phyloP scores from a whole-genome alignment of 2,888 invertebrate species.

The Cataglyphis livida region DNA sequence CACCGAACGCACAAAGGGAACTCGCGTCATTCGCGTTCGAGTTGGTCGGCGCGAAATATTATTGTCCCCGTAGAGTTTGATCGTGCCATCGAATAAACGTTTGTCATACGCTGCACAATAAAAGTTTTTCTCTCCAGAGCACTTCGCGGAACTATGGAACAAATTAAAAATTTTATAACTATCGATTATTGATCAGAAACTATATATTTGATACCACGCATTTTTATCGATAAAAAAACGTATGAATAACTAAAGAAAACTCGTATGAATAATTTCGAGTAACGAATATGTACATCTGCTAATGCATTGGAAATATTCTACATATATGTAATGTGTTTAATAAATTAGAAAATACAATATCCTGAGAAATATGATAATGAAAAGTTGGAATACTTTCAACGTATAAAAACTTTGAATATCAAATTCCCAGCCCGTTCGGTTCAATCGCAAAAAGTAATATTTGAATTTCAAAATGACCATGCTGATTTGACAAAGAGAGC shows the following conservation, averaged over 20 bases:
- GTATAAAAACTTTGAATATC: conserved; percentile 34
- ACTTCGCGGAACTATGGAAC: conserved; percentile 35
- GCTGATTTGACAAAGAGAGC: conserved; percentile 21
- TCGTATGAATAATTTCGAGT: conserved; percentile 13
- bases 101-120: conserved; percentile 46
- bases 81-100: conserved; percentile 52
- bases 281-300: background rate
- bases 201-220: background rate
- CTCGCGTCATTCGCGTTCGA: conserved; percentile 51
- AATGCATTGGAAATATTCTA: background rate
- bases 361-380: background rate
- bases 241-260: background rate
- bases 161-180: conserved; percentile 49
- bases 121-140: conserved; percentile 49
- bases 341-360: background rate
- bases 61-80: conserved; percentile 49
- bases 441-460: conserved; percentile 43
- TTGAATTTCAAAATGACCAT: conserved; percentile 31
- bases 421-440: conserved; percentile 26
- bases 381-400: background rate
- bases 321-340: background rate
- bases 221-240: background rate
- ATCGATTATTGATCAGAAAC: conserved; percentile 36
- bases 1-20: conserved; percentile 61
- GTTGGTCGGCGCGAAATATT: conserved; percentile 51